Base-by-base conservation (phyloP, 2,113 vertebrate genomes). In the Cranoglanis bouderius region DNA sequence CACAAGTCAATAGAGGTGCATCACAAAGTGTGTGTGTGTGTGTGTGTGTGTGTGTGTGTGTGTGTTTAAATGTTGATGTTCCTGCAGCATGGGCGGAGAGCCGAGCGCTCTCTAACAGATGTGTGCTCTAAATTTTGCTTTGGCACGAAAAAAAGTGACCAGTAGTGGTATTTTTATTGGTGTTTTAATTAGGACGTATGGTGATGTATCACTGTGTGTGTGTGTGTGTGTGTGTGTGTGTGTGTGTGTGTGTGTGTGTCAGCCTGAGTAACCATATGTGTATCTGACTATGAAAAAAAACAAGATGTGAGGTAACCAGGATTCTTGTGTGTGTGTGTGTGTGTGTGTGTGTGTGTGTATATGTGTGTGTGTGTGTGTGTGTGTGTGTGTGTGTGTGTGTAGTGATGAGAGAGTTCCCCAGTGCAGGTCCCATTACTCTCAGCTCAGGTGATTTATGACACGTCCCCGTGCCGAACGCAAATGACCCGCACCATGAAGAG, bases 351-450 rank as follows among this genome's bases (percentile, higher is more conserved):
- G 43, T 43, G 81, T 77, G 74, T 89, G 87, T 35, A 43, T 81
- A 82, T 84, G 84, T 87, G 63, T 84, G 65, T 81, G 57, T 81
- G 78, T 85, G 81, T 82, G 74, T 89, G 87, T 38, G 55, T 81
- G 85, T 84, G 84, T 87, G 63, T 83, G 65, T 81, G 57, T 81
- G 78, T 85, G 51, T 88, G 67, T 88, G 84, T 92, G 92, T 92
- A 94, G 88, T 57, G 86, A 46, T 92, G 92, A 93, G 94, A 95
- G 95, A 95, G 95, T 95, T 90, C 94, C 94, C 93, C 90, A 93
- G 95, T 93, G 93, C 93, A 94, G 93, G 94, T 94, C 92, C 96
- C 95, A 96, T 96, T 96, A 96, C 95, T 96, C 95, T 95, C 94
- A 93, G 95, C 93, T 93, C 92, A 94, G 93, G 92, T 96, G 96